A percentile compares a stretch with the other conserved stretches of the same genome.
These are phyloP conservation scores for Popillia japonica DNA, from an alignment of 1,140 invertebrate genomes.

Conservation along the genomic window DNA sequence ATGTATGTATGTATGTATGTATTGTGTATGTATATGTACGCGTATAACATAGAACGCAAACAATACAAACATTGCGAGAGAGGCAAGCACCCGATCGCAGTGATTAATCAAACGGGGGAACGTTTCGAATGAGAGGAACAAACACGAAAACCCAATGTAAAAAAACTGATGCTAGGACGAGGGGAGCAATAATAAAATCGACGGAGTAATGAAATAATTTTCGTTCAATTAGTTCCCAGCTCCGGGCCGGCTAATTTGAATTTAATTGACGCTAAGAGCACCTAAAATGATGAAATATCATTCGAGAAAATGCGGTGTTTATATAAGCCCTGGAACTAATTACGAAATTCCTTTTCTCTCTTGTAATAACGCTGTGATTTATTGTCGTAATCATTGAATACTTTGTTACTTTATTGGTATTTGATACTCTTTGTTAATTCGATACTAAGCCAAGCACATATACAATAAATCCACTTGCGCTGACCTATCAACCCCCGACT, in stretches of 20 bases:
- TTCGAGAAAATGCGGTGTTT: background rate
- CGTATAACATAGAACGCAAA: background rate
- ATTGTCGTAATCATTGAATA: background rate
- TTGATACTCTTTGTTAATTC: slow-evolving; percentile 14
- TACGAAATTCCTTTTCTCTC: background rate
- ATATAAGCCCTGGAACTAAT: background rate
- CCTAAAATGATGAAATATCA: background rate
- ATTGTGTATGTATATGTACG: background rate
- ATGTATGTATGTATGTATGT: no score
- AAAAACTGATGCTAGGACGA: background rate
- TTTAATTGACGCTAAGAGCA: background rate
- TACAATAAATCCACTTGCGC: background rate
- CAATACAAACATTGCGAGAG: background rate
- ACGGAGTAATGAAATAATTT: slow-evolving; percentile 2
- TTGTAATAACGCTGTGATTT: background rate
- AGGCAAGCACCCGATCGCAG: background rate
- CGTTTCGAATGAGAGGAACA: background rate
- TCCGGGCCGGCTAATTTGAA: slow-evolving; percentile 9
- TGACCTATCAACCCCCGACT: background rate
- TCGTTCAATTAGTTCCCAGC: slow-evolving; percentile 19
- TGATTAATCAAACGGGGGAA: background rate
- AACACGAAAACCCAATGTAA: background rate
- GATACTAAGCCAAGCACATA: slow-evolving; percentile 1
- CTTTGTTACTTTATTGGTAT: slow-evolving; percentile 6
- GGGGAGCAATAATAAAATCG: background rate